Percentiles rank a stretch among this genome's conserved stretches.
These are phyloP conservation scores for Phrynosoma blainvillii DNA, from an alignment of 2,113 vertebrate genomes.

Conservation along the genomic window DNA sequence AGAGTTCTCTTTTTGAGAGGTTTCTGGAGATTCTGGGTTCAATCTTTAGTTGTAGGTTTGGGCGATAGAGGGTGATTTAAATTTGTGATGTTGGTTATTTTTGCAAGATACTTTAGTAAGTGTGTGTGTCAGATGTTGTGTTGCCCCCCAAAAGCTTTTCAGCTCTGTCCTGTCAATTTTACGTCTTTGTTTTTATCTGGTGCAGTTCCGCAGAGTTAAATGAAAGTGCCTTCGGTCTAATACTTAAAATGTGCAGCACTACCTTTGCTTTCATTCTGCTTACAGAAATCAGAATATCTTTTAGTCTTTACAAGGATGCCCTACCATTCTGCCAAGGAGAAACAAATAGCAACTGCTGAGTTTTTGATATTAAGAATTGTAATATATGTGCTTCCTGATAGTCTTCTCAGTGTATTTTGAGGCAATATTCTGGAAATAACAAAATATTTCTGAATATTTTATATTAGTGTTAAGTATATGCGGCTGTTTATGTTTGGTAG, in stretches of 20 bases:
- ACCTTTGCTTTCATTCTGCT: background rate
- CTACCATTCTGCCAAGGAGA: background rate
- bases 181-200: background rate
- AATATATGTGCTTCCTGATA: background rate
- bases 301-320: background rate
- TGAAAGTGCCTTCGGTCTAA: background rate
- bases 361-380: background rate
- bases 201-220: background rate
- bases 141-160: background rate
- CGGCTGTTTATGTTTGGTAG: background rate
- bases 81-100: background rate
- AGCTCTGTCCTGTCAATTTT: background rate
- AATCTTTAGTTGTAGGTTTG: background rate
- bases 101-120: background rate
- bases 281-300: background rate
- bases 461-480: no score
- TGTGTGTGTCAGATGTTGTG: no score
- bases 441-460: background rate
- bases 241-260: background rate
- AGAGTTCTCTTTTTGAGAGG: background rate
- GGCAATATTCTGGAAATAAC: background rate
- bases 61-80: background rate
- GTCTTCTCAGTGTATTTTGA: background rate
- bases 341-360: background rate
- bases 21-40: background rate